A percentile compares a stretch with the other conserved stretches of the same genome.
These are phyloP conservation scores for Blera fallax DNA, from an alignment of 2,888 invertebrate genomes.

Conservation along the genomic window DNA sequence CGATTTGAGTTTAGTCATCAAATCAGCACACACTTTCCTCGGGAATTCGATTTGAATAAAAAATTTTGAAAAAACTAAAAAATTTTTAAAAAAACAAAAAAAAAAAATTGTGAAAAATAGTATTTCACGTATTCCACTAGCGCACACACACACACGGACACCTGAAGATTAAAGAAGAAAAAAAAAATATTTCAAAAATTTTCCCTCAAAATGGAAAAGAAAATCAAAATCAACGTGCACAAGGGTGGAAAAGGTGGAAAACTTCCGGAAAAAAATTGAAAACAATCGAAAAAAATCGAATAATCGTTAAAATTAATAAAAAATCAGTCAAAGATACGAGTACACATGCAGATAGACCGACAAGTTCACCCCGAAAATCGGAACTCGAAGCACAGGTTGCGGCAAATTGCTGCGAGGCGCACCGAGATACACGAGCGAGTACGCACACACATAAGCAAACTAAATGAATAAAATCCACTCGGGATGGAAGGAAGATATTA, in stretches of 20 bases:
- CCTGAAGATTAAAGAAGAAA: conserved; percentile 32
- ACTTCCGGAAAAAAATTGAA: conserved; percentile 4
- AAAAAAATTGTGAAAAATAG: neutral
- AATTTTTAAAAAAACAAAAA: neutral
- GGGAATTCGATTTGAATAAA: neutral
- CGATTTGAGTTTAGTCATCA: neutral
- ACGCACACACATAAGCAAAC: conserved; percentile 3
- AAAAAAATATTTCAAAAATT: neutral
- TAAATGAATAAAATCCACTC: neutral
- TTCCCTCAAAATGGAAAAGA: neutral
- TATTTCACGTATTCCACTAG: conserved; percentile 3
- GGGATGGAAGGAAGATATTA: neutral
- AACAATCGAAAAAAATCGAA: conserved; percentile 15
- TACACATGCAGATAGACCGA: neutral
- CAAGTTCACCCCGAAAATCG: conserved; percentile 39
- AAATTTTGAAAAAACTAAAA: neutral
- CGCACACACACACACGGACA: conserved; percentile 33
- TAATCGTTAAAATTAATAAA: conserved; percentile 25
- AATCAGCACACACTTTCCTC: neutral
- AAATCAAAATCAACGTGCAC: neutral
- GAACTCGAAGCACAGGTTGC: conserved; percentile 46
- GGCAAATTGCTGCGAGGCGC: conserved; percentile 54
- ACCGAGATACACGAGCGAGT: neutral
- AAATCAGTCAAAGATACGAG: neutral
- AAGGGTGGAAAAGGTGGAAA: no score